Percentiles rank a stretch among this genome's conserved stretches.
These are phyloP conservation scores for Lumbricus terrestris DNA, from an alignment of 2,888 invertebrate species.

Conservation along the genomic window DNA sequence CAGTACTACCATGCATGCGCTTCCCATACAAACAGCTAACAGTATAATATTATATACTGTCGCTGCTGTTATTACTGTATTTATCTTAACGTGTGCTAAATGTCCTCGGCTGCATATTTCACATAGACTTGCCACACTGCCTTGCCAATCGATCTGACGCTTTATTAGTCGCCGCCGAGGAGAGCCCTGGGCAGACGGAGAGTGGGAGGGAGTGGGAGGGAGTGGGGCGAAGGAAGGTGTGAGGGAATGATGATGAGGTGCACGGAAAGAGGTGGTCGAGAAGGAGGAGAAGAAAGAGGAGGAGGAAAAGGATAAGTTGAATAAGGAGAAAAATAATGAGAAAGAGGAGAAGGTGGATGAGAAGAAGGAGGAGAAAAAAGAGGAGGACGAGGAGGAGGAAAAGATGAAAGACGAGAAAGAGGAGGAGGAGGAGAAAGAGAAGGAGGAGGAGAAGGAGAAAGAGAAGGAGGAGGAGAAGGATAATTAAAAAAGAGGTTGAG, in stretches of 20 bases:
- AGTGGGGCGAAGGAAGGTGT: background rate
- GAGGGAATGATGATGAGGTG: too few relatives aligned
- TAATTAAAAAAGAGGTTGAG: background rate
- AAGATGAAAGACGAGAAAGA: too few relatives aligned
- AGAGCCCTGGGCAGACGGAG: background rate
- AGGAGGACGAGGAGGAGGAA: background rate
- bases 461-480: too few relatives aligned
- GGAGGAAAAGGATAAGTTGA: background rate
- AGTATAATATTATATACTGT: background rate
- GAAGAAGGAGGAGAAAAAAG: background rate
- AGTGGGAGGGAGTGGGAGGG: background rate
- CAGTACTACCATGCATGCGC: too few relatives aligned
- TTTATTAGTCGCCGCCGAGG: background rate
- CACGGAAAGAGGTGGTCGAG: background rate
- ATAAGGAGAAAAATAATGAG: too few relatives aligned
- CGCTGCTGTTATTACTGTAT: background rate
- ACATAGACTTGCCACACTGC: background rate
- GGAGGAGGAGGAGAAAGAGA: too few relatives aligned
- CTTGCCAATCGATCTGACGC: background rate
- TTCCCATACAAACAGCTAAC: too few relatives aligned
- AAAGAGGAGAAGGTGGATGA: too few relatives aligned
- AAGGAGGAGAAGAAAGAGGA: background rate
- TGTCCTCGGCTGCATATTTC: background rate
- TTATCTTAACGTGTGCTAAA: background rate
- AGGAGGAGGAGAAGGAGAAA: background rate